Evolutionary conservation across 2,888 invertebrate species (phyloP), one percentile per base, ranked within the genome.

Genomic region (Zygaena filipendulae): DNA sequence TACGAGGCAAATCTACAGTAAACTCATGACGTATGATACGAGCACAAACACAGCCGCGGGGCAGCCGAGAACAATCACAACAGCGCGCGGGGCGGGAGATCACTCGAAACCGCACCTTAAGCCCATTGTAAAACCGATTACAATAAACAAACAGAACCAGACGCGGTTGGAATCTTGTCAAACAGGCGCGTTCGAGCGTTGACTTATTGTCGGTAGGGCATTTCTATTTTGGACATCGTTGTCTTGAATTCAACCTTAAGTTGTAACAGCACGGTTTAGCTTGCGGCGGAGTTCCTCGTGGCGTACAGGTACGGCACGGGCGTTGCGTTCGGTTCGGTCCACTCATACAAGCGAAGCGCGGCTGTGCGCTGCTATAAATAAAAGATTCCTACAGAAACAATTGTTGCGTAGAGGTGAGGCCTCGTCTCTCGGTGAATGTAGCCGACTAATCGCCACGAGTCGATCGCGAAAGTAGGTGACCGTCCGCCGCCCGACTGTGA

Each of bases 81-180:
- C 56, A 60, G 62, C 61, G 62, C 61, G 61, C 59, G 55, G 53
- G 53, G 54, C 53, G 49, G 51, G 63, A 70, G 70, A 77, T 75
- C 79, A 79, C 69, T 72, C 71, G 74, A 79, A 79, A 79, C 77
- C 77, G 77, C 77, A 77, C 79, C 77, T 79, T 79, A 79, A 77
- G 77, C 77, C 69, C 74, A 77, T 79, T 77, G 77, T 77, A 71
- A 77, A 77, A 77, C 77, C 77, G 77, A 77, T 77, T 79, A 79
- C 75, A 75, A 77, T 79, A 77, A 79, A 75, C 77, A 79, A 77
- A 79, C 79, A 77, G 75, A 72, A 72, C 68, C 72, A 75, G 75
- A 72, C 74, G 77, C 75, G 75, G 75, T 74, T 79, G 79, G 79
- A 79, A 79, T 79, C 79, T 77, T 77, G 79, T 79, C 77, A 75